Evolutionary conservation across 2,888 invertebrate genomes (phyloP).

Genomic region (Pterobdella sp.): DNA sequence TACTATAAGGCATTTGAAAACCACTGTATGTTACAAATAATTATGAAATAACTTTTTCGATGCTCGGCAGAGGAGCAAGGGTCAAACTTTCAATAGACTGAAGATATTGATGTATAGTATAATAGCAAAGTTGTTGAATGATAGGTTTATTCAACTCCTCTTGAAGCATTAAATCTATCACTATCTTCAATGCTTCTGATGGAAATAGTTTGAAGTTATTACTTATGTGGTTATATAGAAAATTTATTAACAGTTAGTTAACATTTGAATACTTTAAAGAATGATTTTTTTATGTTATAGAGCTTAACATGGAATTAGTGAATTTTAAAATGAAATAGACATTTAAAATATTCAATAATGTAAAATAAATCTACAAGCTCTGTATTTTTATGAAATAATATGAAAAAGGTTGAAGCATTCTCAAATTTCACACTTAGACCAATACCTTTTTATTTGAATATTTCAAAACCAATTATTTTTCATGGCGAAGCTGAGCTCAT

Average conservation of each 20-base stretch:
- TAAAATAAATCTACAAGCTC: too few relatives aligned
- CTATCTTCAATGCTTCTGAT: conserved; percentile 65
- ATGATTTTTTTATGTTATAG: too few relatives aligned
- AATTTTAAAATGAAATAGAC: too few relatives aligned
- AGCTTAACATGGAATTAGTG: too few relatives aligned
- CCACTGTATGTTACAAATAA: not conserved
- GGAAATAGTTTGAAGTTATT: not conserved
- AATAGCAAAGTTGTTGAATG: conserved; percentile 62
- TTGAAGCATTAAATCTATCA: conserved; percentile 74
- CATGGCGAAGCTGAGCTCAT: too few relatives aligned
- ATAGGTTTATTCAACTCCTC: conserved; percentile 72
- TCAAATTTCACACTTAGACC: too few relatives aligned
- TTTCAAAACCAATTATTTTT: too few relatives aligned
- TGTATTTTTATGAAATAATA: too few relatives aligned
- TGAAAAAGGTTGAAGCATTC: too few relatives aligned
- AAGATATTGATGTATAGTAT: conserved; percentile 65
- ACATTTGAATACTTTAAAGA: too few relatives aligned
- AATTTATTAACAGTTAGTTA: not conserved
- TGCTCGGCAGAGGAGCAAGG: conserved; percentile 14
- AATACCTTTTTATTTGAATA: too few relatives aligned
- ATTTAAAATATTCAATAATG: too few relatives aligned
- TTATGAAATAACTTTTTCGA: not conserved
- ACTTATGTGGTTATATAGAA: not conserved
- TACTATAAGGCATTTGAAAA: not conserved
- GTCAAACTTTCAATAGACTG: conserved; percentile 11